These are phyloP conservation scores for Meleagris gallopavo DNA, from an alignment of 2,113 vertebrate species.

Conservation along the genomic window DNA sequence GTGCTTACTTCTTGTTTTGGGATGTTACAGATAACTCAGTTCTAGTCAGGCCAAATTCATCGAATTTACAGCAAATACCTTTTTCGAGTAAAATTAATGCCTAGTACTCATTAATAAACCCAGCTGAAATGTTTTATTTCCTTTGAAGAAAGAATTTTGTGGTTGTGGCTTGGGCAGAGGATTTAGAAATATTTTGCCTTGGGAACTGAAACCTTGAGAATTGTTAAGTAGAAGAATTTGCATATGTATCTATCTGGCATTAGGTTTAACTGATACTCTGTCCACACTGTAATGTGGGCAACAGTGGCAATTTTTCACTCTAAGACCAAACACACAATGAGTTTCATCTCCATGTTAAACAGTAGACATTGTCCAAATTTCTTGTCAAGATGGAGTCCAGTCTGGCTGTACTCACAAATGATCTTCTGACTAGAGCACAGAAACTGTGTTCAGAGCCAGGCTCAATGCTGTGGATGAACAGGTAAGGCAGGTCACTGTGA, in stretches of 20 bases:
- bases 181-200: conserved; percentile 3
- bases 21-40: neutral
- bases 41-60: neutral
- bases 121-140: neutral
- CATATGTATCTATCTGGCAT: accelerated
- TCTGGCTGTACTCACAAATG: neutral
- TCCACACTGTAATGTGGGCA: neutral
- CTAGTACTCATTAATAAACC: neutral
- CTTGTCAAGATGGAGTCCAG: neutral
- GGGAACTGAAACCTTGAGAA: neutral
- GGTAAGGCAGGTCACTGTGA: accelerated
- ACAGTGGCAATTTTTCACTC: neutral
- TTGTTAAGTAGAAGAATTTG: neutral
- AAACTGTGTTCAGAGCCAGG: neutral
- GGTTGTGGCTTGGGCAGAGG: neutral
- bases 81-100: neutral
- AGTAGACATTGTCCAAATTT: neutral
- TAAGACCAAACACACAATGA: neutral
- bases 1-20: neutral
- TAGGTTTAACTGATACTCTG: neutral
- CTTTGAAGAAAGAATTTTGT: neutral
- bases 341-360: neutral
- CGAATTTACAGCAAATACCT: neutral
- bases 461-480: neutral
- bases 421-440: neutral